Evolutionary conservation across 2,888 invertebrate genomes (phyloP), one percentile per base, ranked within the genome.

Genomic region (Xestia xanthographa): DNA sequence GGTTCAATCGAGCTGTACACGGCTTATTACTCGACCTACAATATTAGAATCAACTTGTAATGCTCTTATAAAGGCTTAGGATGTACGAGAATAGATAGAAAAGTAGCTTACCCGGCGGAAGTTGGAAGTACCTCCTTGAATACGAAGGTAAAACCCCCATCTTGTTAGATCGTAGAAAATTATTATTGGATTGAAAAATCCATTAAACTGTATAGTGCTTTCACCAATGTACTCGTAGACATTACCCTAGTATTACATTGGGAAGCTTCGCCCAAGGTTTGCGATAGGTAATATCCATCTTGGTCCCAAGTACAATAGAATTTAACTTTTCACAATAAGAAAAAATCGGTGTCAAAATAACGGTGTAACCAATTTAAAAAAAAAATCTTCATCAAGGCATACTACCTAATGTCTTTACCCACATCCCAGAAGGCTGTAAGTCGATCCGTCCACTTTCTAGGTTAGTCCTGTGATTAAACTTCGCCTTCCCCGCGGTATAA

Each of bases 381-480:
- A 34, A 45, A 41, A 50, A 56, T n/a, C 26, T 38, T 38, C 38
- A 5, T 38, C 34, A 17, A 50, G 12, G 50, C 56, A 14, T 56
- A 26, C 26, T 26, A 14, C 22, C 11, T 26, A 22, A 20, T 41
- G n/a, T 75, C 20, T 20, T 50, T n/a, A 20, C 20, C 11, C 20
- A 58, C 11, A 11, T 41, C 58, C 38, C n/a, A 34, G n/a, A 67
- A 58, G 38, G n/a, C 22, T 76, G 68, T 62, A 62, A 78, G 69
- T 50, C 48, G 29, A 29, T 43, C 12, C 62, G 11, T 26, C 34
- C 34, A 43, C 22, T 62, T 69, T 69, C 71, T 62, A 62, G 43
- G 43, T 43, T 60, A 38, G 41, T 50, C 22, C 17, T 50, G 48
- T 68, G 58, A 50, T 48, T 66, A 76, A 66, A 76, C 17, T 43